Evolutionary conservation across 2,888 invertebrate species (phyloP).

Genomic region (Agrotis puta): DNA sequence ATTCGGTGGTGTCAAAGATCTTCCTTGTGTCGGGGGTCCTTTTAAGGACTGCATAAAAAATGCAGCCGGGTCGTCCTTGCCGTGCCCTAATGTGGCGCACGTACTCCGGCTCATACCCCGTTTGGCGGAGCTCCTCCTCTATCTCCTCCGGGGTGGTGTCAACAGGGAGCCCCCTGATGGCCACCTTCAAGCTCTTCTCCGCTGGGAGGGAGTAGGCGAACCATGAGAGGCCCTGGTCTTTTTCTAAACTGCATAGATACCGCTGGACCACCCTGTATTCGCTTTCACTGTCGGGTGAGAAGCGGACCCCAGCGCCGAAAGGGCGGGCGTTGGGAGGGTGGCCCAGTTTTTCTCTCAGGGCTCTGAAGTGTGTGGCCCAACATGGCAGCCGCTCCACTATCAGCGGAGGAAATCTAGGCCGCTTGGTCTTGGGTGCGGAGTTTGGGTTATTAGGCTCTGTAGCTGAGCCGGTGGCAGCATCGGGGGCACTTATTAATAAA

Average conservation of each 20-base stretch:
- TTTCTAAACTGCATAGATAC: not conserved
- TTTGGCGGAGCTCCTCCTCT: not conserved
- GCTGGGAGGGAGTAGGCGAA: constrained; percentile 19
- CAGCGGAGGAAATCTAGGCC: not conserved
- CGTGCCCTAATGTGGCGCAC: not conserved
- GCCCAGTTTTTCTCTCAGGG: not conserved
- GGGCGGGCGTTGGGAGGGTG: not conserved
- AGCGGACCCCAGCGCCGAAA: not conserved
- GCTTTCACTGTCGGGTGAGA: not conserved
- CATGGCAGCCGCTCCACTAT: not conserved
- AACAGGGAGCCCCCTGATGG: not conserved
- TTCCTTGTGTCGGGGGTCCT: no score
- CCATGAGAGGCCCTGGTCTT: not conserved
- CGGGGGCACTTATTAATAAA: no score
- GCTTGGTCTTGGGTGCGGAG: no score
- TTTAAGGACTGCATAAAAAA: no score
- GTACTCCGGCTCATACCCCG: constrained; percentile 12
- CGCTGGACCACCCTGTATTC: constrained; percentile 4
- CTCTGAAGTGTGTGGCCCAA: not conserved
- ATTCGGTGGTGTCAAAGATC: no score
- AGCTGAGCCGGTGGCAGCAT: no score
- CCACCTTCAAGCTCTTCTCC: not conserved
- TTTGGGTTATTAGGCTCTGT: no score
- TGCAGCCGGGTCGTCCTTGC: constrained; percentile 1
- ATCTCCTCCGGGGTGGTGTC: constrained; percentile 14